These are phyloP conservation scores for Tyria jacobaeae DNA, from an alignment of 2,888 invertebrate genomes.

Conservation along the genomic window DNA sequence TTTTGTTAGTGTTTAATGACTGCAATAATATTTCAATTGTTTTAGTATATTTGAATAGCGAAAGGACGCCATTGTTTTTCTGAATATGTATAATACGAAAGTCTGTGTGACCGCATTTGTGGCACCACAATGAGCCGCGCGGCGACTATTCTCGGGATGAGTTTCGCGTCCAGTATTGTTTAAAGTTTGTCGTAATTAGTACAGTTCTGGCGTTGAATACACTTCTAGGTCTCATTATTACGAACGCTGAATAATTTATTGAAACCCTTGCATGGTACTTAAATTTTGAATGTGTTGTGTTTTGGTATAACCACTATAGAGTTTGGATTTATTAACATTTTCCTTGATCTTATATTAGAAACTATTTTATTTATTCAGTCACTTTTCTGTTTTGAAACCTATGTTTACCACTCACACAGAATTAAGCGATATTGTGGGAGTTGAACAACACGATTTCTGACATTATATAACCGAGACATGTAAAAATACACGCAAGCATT, in stretches of 20 bases:
- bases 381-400: background rate
- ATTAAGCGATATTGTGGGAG: no score
- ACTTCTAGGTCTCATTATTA: conserved; percentile 79
- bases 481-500: no score
- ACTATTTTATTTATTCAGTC: background rate
- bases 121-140: conserved; percentile 78
- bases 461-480: no score
- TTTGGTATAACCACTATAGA: conserved; percentile 2
- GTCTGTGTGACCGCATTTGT: conserved; percentile 83
- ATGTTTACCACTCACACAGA: no score
- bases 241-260: conserved; percentile 57
- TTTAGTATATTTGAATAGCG: conserved; percentile 79
- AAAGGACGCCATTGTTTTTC: conserved; percentile 81
- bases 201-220: conserved; percentile 80
- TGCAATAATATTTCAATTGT: conserved; percentile 76
- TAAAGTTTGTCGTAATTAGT: conserved; percentile 86
- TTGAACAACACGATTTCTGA: no score
- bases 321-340: background rate
- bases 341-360: background rate
- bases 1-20: conserved; percentile 30
- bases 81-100: conserved; percentile 82
- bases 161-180: conserved; percentile 86
- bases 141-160: conserved; percentile 82
- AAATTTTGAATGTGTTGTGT: conserved; percentile 20
- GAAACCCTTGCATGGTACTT: conserved; percentile 23